Base-by-base conservation (phyloP, 2,888 invertebrate species). In the Drosophila picticornis region DNA sequence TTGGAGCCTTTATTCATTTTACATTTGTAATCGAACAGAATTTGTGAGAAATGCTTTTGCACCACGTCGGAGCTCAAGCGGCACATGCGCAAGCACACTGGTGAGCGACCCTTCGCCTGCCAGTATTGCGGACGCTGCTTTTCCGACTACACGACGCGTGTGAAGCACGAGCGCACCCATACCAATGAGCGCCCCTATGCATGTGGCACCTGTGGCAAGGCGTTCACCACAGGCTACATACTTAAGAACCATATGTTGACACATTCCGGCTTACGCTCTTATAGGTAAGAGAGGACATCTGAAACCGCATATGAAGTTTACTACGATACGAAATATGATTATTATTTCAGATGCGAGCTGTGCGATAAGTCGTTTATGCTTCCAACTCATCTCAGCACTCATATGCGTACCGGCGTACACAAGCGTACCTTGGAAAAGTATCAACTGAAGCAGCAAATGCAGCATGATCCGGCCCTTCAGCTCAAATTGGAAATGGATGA, bases 131-230 rank as follows among this genome's bases (percentile, higher is more conserved):
- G 87, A 11, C 87, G 87, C 7, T 84, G 90, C 50, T 87, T 87
- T 53, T 84, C 90, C 32, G 85, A 85, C 57, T 85, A 85, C 22
- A 85, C 88, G 34, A 85, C 85, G 11, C 74, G 90, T 0, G 85
- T 85, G 0, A 90, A 90, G 57, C 87, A 87, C 22, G 87, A 87
- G 38, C 80, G 91, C 11, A 91, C 91, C 25, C 91, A 91, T 52
- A 91, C 91, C 16, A 91, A 91, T 50, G 91, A 91, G 43, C 81
- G 91, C 2, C 90, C 90, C 11, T 91, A 91, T 34, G 83, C 70
- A 9, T 91, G 90, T 22, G 67, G 72, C 36, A 83, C 87, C 9
- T 91, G 90, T 48, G 91, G 88, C 29, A 92, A 92, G 61, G 85
- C 87, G 5, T 91, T 91, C 36, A 87, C 87, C 16, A 90, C 87